Evolutionary conservation across 2,888 invertebrate species (phyloP), one percentile per base, ranked within the genome.

Genomic region (Ichneumon xanthorius): DNA sequence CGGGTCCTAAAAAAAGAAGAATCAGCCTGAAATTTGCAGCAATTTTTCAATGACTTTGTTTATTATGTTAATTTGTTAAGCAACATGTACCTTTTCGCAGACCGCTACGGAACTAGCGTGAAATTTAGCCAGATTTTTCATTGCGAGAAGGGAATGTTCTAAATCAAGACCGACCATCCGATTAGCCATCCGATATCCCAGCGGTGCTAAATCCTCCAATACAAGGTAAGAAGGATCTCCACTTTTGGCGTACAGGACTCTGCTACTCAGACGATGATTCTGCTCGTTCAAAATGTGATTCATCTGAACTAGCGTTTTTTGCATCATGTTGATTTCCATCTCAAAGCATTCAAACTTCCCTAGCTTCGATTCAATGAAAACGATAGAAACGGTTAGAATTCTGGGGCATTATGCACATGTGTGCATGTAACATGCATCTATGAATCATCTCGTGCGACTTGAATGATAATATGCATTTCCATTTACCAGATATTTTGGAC

Each of bases 71-170:
- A 22, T 22, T 22, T 22, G 1, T 22, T 37, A 37, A 37, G 9
- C 7, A 37, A 37, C 9, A 55, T 11, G 55, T 55, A 95, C 95
- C 94, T 95, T 95, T 88, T 95, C 94, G 63, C 93, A 93, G 79
- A 95, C 88, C 58, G 95, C 93, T 86, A 95, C 94, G 0, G 95
- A 95, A 26, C 94, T 94, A 11, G 95, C 96, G 90, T 96, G 96
- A 88, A 95, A 95, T 87, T 93, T 94, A 1, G 95, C 96, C 89
- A 96, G 89, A 89, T 95, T 95, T 76, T 92, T 92, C 0, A 96
- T 88, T 7, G 95, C 94, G 53, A 95, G 87, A 55, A 94, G 89
- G 82, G 94, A 94, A 89, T 96, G 96, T 16, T 93, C 92, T 88
- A 95, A 93, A 90, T 96, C 95, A 30, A 96, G 93, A 16, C 96